Evolutionary conservation across 2,797 vertebrate species (phyloP).

Genomic region (Muscicapa comitata): DNA sequence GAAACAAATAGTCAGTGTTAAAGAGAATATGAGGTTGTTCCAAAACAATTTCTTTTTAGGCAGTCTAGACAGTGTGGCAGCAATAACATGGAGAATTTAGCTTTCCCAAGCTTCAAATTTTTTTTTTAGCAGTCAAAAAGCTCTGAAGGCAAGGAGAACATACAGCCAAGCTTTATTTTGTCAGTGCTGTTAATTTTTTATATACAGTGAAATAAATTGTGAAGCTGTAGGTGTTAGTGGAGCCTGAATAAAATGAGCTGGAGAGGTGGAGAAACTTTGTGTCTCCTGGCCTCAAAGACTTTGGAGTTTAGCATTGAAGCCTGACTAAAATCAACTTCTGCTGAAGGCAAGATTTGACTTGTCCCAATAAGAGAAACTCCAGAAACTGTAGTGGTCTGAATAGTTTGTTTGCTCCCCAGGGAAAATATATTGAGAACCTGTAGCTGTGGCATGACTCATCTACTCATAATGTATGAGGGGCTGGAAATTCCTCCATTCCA

Average conservation of each 20-base stretch:
- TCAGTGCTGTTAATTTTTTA: not conserved
- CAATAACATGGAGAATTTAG: not conserved
- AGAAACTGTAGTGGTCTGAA: not conserved
- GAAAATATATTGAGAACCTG: not conserved
- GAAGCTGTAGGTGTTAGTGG: not conserved
- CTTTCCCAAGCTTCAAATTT: not conserved
- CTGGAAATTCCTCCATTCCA: not conserved
- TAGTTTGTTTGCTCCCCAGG: not conserved
- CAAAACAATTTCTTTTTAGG: slow-evolving; percentile 3
- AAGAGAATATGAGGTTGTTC: not conserved
- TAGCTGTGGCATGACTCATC: not conserved
- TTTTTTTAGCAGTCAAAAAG: not conserved
- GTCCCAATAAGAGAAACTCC: not conserved
- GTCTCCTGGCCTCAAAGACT: not conserved
- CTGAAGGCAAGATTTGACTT: not conserved
- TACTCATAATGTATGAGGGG: not conserved
- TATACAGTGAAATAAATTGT: not conserved
- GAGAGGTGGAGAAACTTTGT: not conserved
- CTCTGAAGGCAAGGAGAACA: not conserved
- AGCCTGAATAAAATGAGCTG: not conserved
- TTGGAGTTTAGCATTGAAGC: not conserved
- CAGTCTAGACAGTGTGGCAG: slow-evolving; percentile 4
- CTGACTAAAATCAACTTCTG: not conserved
- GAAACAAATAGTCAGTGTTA: slow-evolving; percentile 18
- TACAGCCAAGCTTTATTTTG: not conserved